A percentile compares a stretch with the other conserved stretches of the same genome.
Evolutionary conservation across 1,140 invertebrate species (phyloP).

Genomic region (Ceratina calcarata): DNA sequence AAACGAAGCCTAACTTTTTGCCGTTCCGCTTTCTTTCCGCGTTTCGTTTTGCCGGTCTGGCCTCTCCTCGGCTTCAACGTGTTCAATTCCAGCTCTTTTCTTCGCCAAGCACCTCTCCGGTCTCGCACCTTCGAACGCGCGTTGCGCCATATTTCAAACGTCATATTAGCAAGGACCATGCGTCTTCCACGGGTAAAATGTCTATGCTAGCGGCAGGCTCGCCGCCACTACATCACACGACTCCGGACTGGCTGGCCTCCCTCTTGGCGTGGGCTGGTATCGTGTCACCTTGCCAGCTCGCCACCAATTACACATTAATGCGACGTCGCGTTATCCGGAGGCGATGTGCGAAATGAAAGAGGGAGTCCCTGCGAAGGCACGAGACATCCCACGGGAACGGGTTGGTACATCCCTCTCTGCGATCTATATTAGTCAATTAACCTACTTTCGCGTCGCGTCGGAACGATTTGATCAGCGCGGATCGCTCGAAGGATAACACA

Average conservation of each 20-base stretch:
- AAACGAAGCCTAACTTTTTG: constrained; percentile 7
- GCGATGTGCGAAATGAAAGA: constrained; percentile 53
- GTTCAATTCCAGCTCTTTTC: constrained; percentile 42
- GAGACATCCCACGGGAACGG: constrained; percentile 51
- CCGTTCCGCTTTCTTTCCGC: neutral
- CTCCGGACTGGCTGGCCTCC: constrained; percentile 43
- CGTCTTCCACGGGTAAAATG: constrained; percentile 73
- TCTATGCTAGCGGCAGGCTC: constrained; percentile 67
- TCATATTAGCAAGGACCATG: constrained; percentile 76
- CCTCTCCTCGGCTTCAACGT: neutral
- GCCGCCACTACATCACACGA: constrained; percentile 66
- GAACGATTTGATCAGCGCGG: constrained; percentile 54
- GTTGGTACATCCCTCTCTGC: constrained; percentile 44
- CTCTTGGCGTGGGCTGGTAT: constrained; percentile 57
- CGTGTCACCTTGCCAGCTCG: constrained; percentile 61
- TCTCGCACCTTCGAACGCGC: constrained; percentile 58
- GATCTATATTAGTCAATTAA: constrained; percentile 67
- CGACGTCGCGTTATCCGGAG: constrained; percentile 63
- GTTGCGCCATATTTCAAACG: constrained; percentile 75
- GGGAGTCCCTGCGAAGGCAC: constrained; percentile 9
- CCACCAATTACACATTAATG: constrained; percentile 74
- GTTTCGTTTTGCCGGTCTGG: neutral
- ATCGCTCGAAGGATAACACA: constrained; percentile 39
- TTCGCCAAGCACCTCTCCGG: constrained; percentile 24
- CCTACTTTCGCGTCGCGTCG: constrained; percentile 58